Percentiles rank a stretch among this genome's conserved stretches.
phyloP scores from a whole-genome alignment of 1,140 invertebrate genomes.

The Lordiphosa collinella region DNA sequence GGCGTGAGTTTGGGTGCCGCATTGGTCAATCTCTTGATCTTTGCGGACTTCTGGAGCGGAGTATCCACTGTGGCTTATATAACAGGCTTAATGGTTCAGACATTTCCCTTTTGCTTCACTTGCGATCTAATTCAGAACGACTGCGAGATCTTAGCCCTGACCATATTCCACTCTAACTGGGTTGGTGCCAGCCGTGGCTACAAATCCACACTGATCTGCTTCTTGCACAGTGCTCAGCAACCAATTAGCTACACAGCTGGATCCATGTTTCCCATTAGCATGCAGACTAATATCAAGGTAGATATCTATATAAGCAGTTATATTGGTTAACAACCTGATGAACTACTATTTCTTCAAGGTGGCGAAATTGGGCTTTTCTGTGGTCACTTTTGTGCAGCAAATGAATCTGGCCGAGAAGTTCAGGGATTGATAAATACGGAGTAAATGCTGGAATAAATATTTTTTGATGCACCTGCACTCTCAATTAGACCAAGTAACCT shows the following conservation, averaged over 20 bases:
- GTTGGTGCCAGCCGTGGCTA: conserved; percentile 17
- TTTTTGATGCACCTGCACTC: not conserved
- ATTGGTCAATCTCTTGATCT: conserved; percentile 44
- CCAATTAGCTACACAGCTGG: conserved; percentile 40
- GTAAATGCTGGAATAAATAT: not conserved
- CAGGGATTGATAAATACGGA: not conserved
- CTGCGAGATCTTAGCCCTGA: conserved; percentile 19
- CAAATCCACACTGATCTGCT: conserved; percentile 16
- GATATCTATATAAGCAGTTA: too few relatives aligned
- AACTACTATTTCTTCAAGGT: too few relatives aligned
- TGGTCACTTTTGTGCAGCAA: conserved; percentile 32
- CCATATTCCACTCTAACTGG: conserved; percentile 48
- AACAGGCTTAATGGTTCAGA: conserved; percentile 20
- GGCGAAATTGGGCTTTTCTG: conserved; percentile 29
- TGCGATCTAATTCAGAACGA: conserved; percentile 41
- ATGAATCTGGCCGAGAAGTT: conserved; percentile 28
- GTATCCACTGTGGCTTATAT: conserved; percentile 21
- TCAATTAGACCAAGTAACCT: not conserved
- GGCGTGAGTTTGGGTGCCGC: conserved; percentile 12
- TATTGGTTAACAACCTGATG: too few relatives aligned
- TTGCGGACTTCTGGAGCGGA: conserved; percentile 20
- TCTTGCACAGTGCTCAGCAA: conserved; percentile 28
- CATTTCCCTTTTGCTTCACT: conserved; percentile 47
- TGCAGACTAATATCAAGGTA: conserved; percentile 38
- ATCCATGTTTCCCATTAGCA: conserved; percentile 35